Evolutionary conservation across 2,113 vertebrate genomes (phyloP).

Genomic region (Choloepus hoffmanni): DNA sequence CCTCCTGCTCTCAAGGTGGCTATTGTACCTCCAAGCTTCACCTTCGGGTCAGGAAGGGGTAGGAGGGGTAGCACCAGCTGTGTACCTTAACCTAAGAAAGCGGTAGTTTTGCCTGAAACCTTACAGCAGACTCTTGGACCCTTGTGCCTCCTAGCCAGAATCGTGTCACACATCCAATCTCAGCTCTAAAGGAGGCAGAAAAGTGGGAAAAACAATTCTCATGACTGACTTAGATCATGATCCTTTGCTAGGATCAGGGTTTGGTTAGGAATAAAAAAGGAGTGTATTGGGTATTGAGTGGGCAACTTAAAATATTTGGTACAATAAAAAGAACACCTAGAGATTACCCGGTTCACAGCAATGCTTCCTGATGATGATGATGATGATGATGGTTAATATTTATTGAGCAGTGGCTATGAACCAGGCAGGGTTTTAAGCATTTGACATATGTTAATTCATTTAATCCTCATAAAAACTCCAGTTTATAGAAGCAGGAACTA

Average conservation of each 20-base stretch:
- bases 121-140: neutral
- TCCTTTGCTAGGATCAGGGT: neutral
- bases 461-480: no score
- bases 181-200: neutral
- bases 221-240: neutral
- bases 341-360: neutral
- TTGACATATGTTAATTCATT: neutral
- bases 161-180: neutral
- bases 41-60: neutral
- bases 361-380: neutral
- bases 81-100: neutral
- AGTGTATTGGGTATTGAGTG: neutral
- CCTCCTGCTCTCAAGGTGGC: neutral
- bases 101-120: neutral
- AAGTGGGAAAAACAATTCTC: neutral
- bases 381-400: neutral
- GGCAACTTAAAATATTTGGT: neutral
- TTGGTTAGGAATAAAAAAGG: neutral
- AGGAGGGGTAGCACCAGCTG: no score
- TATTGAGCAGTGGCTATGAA: neutral
- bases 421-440: neutral
- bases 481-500: no score
- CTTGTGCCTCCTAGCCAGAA: neutral
- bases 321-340: neutral
- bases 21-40: neutral